phyloP scores from a whole-genome alignment of 2,797 vertebrate species.

The Cynodonichthys magdalenae region DNA sequence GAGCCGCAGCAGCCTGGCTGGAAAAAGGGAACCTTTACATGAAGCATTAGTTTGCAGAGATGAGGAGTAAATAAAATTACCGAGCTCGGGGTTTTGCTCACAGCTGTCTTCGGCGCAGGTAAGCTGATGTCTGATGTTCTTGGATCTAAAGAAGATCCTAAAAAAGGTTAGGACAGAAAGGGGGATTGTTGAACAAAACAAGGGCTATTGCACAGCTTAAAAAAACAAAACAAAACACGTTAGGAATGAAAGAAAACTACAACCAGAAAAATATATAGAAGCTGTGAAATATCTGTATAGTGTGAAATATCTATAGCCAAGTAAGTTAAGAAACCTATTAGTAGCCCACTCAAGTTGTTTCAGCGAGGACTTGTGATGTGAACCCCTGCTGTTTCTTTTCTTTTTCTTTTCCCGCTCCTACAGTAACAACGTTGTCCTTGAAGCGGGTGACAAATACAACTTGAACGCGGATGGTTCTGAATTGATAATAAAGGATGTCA shows the following conservation, averaged over 20 bases:
- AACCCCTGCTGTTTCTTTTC: constrained; percentile 22
- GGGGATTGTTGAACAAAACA: constrained; percentile 30
- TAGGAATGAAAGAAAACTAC: background rate
- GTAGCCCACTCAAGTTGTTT: constrained; percentile 25
- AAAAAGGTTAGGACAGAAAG: constrained; percentile 28
- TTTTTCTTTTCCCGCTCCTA: constrained; percentile 17
- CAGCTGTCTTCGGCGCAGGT: constrained; percentile 26
- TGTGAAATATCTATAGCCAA: background rate
- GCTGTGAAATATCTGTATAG: background rate
- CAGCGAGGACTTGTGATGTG: constrained; percentile 24
- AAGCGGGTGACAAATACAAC: constrained; percentile 85
- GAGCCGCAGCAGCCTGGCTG: background rate
- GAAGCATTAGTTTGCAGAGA: constrained; percentile 1
- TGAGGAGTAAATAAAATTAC: constrained; percentile 12
- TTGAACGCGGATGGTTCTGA: constrained; percentile 92
- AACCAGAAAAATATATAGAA: background rate
- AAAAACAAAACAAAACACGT: background rate
- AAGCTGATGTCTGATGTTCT: constrained; percentile 11
- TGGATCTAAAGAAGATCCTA: constrained; percentile 10
- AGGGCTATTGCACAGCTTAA: no score
- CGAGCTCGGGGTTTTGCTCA: constrained; percentile 13
- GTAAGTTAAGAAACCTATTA: constrained; percentile 16
- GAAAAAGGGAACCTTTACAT: background rate
- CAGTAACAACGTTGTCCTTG: constrained; percentile 79
- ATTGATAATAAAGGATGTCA: constrained; percentile 89